Percentiles rank a stretch among this genome's conserved stretches.
Conservation (phyloP, 2,113 vertebrate genomes). For the Agapornis roseicollis region DNA sequence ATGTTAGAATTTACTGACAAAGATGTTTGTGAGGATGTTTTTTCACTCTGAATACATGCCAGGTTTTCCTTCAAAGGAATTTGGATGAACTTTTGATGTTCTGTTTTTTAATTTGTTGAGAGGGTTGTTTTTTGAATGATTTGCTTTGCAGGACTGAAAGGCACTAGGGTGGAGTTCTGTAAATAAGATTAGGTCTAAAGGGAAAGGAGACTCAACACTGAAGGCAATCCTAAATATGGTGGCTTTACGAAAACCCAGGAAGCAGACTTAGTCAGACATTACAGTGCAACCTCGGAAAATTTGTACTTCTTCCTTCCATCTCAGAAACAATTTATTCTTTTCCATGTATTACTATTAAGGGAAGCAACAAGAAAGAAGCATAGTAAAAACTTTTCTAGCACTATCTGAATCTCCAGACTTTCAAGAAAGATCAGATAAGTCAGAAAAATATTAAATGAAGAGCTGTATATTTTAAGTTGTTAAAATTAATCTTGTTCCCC, state of each 20-base stretch:
- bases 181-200: background rate
- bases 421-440: background rate
- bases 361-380: background rate
- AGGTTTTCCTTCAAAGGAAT: background rate
- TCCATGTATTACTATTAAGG: background rate
- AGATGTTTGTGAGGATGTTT: background rate
- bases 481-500: background rate
- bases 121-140: background rate
- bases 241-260: background rate
- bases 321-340: background rate
- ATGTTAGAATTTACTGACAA: background rate
- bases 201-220: background rate
- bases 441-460: background rate
- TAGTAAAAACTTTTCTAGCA: background rate
- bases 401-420: background rate
- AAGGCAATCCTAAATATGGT: background rate
- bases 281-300: background rate
- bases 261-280: background rate
- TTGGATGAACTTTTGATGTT: background rate
- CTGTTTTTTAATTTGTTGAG: background rate
- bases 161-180: background rate
- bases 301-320: background rate
- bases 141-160: background rate
- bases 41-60: background rate
- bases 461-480: background rate